phyloP scores from a whole-genome alignment of 2,888 invertebrate species.

The Osedax frankpressi region DNA sequence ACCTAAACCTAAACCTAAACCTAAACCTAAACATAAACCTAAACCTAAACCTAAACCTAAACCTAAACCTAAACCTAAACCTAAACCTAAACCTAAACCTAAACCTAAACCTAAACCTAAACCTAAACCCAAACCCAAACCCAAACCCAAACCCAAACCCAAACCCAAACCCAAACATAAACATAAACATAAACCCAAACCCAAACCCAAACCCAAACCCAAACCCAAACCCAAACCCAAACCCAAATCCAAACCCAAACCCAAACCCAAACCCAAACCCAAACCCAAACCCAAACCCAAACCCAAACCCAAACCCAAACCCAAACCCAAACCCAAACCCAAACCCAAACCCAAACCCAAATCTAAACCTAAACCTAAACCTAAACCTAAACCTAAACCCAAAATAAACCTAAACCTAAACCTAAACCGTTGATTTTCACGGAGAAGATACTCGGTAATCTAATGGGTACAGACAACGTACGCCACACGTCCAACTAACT shows the following conservation, averaged over 20 bases:
- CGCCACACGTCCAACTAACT: too few relatives aligned
- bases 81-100: neutral
- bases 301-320: neutral
- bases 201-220: neutral
- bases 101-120: neutral
- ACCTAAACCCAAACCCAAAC: neutral
- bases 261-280: neutral
- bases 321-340: neutral
- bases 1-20: too few relatives aligned
- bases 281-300: neutral
- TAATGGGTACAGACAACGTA: too few relatives aligned
- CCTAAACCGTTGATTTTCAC: too few relatives aligned
- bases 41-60: neutral
- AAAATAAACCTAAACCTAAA: too few relatives aligned
- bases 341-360: neutral
- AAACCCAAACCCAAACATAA: neutral
- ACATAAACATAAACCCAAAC: neutral
- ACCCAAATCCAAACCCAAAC: neutral
- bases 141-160: neutral
- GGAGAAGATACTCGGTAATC: too few relatives aligned
- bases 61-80: neutral
- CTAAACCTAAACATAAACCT: too few relatives aligned
- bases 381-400: neutral
- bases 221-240: neutral
- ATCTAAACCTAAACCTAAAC: neutral